Conservation (phyloP, 2,888 invertebrate genomes). For the Parnassius orleans region DNA sequence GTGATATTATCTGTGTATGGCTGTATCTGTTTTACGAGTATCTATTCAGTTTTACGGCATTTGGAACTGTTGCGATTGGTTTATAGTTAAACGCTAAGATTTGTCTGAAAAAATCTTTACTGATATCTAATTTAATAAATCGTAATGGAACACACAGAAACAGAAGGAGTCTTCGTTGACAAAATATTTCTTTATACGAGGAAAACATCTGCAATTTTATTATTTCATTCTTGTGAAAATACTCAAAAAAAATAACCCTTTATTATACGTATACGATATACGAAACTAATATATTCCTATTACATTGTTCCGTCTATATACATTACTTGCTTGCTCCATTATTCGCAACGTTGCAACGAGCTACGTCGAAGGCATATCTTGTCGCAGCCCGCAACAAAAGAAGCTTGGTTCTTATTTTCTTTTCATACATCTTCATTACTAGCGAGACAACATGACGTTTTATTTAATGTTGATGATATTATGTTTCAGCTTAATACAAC, state of each 20-base stretch:
- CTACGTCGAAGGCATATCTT: not conserved
- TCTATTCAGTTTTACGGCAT: constrained; percentile 38
- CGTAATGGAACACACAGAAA: too few relatives aligned
- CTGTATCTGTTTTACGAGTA: constrained; percentile 32
- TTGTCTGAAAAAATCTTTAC: not conserved
- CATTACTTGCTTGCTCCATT: constrained; percentile 2
- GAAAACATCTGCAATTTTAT: too few relatives aligned
- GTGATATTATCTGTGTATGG: constrained; percentile 35
- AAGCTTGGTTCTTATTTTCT: not conserved
- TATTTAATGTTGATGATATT: too few relatives aligned
- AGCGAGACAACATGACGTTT: too few relatives aligned
- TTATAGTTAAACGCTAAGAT: constrained; percentile 7
- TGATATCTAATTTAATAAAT: too few relatives aligned
- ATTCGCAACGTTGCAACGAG: constrained; percentile 5
- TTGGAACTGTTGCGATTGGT: constrained; percentile 24
- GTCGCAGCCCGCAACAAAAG: constrained; percentile 6
- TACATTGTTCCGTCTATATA: too few relatives aligned
- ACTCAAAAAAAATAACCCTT: too few relatives aligned
- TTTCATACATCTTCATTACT: not conserved
- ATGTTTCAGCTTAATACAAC: too few relatives aligned
- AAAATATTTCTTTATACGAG: constrained; percentile 1
- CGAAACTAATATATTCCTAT: too few relatives aligned
- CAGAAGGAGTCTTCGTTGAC: not conserved
- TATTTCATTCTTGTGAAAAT: too few relatives aligned
- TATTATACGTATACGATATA: too few relatives aligned